Base-by-base conservation (phyloP, 2,888 invertebrate genomes). In the Exephanes ischioxanthus region DNA sequence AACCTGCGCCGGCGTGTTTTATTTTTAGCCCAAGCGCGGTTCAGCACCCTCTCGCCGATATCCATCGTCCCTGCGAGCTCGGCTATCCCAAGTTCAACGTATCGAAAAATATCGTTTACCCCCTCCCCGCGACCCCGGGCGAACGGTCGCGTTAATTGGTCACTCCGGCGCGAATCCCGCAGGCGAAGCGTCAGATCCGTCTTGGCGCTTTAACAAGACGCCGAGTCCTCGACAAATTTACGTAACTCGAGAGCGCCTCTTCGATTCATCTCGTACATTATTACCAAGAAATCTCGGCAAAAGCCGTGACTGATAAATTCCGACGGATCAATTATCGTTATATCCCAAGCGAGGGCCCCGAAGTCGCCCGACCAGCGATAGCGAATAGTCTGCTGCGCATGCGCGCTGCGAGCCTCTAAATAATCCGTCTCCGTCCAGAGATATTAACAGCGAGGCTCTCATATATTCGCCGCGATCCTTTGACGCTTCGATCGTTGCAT, bases 1-100 rank as follows among this genome's bases (percentile, higher is more conserved):
- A 41, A 55, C 45, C 9, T 37, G 66, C 16, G 19, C 37, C 48
- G 6, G 45, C 63, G 48, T 68, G 73, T 71, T 72, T 58, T 86
- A 86, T 86, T 86, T 82, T 84, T 82, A 86, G 84, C 82, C 55
- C 71, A 30, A 67, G 55, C 53, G 58, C 48, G 58, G 76, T 76
- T 84, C 80, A 55, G 70, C 80, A 75, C 55, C 80, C 80, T 76
- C 66, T 80, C 71, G 26, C 33, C 45, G 48, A 66, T 51, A 71
- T 71, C 33, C 66, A 41, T 45, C 55, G 55, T 55, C 16, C 33
- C 75, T 77, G 22, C 51, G 55, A 55, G 22, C 37, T 41, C 41
- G 41, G 0, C 55, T 9, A n/a, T 55, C 9, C 53, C 55, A 45
- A 55, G 53, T 72, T 67, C 63, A 37, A 55, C 22, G 9, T 55